phyloP scores from a whole-genome alignment of 2,797 vertebrate species.

The Lithobates sylvaticus region DNA sequence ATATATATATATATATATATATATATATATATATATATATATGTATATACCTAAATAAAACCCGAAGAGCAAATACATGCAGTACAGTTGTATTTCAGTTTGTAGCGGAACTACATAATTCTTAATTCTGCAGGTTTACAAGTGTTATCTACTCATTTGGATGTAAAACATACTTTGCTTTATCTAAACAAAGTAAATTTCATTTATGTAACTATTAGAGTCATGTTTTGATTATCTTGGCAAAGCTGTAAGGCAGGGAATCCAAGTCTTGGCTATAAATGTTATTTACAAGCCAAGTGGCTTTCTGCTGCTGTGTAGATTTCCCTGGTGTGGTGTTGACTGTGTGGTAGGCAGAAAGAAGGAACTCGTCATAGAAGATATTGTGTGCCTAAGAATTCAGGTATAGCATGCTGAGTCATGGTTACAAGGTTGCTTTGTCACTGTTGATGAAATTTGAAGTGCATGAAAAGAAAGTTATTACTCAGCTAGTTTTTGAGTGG shows the following conservation, averaged over 20 bases:
- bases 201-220: not conserved
- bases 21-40: too few relatives aligned
- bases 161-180: not conserved
- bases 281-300: not conserved
- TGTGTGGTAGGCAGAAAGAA: not conserved
- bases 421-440: conserved; percentile 23
- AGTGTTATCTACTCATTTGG: not conserved
- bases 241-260: not conserved
- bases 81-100: not conserved
- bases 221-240: not conserved
- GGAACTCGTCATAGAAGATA: not conserved
- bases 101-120: not conserved
- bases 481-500: not conserved
- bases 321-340: not conserved
- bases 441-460: not conserved
- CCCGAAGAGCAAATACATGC: not conserved
- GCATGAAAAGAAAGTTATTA: not conserved
- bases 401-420: conserved; percentile 13
- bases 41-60: too few relatives aligned
- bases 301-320: not conserved
- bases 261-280: not conserved
- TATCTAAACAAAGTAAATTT: not conserved
- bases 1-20: too few relatives aligned
- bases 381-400: too few relatives aligned
- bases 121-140: not conserved